A percentile compares a stretch with the other conserved stretches of the same genome.
These are phyloP conservation scores for Propithecus perrieri DNA, from an alignment of 2,797 vertebrate species.

Conservation along the genomic window DNA sequence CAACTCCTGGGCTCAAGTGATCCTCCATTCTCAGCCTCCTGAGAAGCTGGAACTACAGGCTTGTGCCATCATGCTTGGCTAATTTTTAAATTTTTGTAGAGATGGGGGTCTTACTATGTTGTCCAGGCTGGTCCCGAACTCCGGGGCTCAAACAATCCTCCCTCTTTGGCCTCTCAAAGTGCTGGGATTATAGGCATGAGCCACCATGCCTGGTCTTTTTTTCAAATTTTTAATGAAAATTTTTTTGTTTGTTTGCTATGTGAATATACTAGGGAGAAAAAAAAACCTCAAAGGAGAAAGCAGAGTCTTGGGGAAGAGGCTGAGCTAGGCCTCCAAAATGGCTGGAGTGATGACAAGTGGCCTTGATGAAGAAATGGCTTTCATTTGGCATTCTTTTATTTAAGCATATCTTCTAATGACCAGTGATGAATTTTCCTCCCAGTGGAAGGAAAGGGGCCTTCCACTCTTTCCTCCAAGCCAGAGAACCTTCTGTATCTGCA, in stretches of 20 bases:
- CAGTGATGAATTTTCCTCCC: accelerated
- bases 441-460: too few relatives aligned
- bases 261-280: neutral
- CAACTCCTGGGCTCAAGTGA: neutral
- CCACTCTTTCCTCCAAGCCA: too few relatives aligned
- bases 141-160: neutral
- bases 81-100: neutral
- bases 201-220: neutral
- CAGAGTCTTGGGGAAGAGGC: neutral
- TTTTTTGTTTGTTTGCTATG: neutral
- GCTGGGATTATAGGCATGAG: neutral
- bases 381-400: neutral
- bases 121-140: neutral
- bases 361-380: neutral
- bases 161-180: neutral
- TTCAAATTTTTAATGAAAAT: neutral
- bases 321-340: neutral
- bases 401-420: neutral
- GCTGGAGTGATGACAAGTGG: neutral
- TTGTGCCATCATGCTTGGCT: neutral
- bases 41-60: neutral
- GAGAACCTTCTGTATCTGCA: accelerated
- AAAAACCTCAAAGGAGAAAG: neutral
- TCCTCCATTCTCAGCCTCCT: neutral
- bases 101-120: neutral